Percentiles rank a stretch among this genome's conserved stretches.
Conservation (phyloP, 2,888 invertebrate genomes). For the Gortyna flavago region DNA sequence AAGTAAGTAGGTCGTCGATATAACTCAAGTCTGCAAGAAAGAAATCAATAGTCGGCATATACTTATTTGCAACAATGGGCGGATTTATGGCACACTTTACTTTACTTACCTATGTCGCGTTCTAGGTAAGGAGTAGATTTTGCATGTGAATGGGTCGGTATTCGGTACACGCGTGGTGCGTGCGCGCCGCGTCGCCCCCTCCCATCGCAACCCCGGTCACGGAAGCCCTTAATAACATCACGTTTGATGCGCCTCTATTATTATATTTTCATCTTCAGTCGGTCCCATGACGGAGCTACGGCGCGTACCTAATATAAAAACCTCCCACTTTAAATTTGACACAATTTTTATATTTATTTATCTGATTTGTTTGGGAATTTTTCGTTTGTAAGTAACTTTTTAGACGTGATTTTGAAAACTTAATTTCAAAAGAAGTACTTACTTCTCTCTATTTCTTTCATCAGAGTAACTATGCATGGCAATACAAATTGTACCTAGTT, state of each 20-base stretch:
- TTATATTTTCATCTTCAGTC: constrained; percentile 89
- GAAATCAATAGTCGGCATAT: constrained; percentile 63
- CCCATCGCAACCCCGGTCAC: constrained; percentile 84
- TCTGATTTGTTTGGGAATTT: constrained; percentile 61
- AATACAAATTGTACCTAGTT: not conserved
- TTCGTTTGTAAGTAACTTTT: not conserved
- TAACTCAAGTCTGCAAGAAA: constrained; percentile 67
- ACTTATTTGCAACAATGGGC: constrained; percentile 66
- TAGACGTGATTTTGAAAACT: too few species aligned
- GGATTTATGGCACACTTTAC: constrained; percentile 76
- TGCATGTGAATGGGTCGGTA: constrained; percentile 86
- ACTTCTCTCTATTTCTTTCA: not conserved
- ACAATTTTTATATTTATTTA: constrained; percentile 55
- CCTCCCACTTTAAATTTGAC: constrained; percentile 74
- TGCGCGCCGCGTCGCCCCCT: constrained; percentile 74
- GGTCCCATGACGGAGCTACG: constrained; percentile 85
- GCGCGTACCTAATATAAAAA: constrained; percentile 75
- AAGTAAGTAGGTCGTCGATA: constrained; percentile 37
- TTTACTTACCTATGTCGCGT: constrained; percentile 72
- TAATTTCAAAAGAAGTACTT: not conserved
- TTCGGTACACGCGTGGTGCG: constrained; percentile 85
- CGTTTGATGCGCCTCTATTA: constrained; percentile 90
- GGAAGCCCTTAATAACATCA: constrained; percentile 89
- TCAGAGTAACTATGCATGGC: not conserved
- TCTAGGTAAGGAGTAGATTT: constrained; percentile 81